These are phyloP conservation scores for Schizotus pectinicornis DNA, from an alignment of 2,888 invertebrate genomes.

Conservation along the genomic window DNA sequence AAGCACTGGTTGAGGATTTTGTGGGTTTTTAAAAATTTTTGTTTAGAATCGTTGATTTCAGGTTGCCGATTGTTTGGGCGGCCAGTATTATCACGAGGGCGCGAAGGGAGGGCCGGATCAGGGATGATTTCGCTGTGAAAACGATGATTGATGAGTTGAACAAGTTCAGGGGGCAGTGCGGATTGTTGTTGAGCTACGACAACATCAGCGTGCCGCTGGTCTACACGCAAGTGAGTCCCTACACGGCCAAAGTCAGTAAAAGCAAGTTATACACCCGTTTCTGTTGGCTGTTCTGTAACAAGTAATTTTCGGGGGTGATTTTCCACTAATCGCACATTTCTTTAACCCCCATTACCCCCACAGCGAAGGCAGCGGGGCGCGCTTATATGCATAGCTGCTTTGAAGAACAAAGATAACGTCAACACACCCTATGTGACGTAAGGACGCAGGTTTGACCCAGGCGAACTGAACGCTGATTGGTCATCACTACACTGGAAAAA, in stretches of 20 bases:
- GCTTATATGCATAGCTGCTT: no score
- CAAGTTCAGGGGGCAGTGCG: constrained; percentile 81
- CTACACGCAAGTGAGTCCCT: constrained; percentile 73
- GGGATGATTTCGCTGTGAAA: constrained; percentile 92
- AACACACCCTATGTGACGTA: no score
- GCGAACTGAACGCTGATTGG: no score
- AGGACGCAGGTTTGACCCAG: no score
- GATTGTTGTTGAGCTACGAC: constrained; percentile 77
- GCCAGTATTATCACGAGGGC: constrained; percentile 88
- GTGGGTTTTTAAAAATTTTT: constrained; percentile 15
- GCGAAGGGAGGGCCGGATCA: constrained; percentile 86
- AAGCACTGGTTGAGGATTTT: constrained; percentile 75
- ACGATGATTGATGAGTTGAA: constrained; percentile 88
- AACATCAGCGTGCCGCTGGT: constrained; percentile 82
- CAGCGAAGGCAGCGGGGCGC: no score
- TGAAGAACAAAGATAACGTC: no score
- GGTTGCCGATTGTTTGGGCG: constrained; percentile 90
- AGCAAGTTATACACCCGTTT: not conserved
- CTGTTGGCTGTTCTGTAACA: not conserved
- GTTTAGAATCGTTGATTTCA: constrained; percentile 43
- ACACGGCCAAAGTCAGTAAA: not conserved
- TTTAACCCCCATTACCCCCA: no score
- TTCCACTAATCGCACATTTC: no score
- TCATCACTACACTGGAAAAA: no score
- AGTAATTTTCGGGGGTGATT: no score